phyloP scores from a whole-genome alignment of 2,113 vertebrate species.

The Tragelaphus buxtoni region DNA sequence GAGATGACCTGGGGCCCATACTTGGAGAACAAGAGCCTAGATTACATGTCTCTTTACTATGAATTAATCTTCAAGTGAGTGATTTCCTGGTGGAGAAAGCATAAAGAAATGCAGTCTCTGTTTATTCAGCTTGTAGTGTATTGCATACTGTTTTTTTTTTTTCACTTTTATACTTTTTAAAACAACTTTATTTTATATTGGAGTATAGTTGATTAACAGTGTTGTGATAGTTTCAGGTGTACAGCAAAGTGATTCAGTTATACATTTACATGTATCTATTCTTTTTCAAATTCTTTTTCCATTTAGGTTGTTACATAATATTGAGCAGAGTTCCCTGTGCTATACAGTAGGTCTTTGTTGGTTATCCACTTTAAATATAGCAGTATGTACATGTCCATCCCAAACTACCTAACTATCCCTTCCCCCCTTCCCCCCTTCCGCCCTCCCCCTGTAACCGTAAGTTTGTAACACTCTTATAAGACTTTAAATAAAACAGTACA shows the following conservation, averaged over 20 bases:
- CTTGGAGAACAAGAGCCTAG: neutral
- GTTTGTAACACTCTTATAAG: neutral
- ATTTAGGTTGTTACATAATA: too few relatives aligned
- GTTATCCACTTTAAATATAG: too few relatives aligned
- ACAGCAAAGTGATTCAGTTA: neutral
- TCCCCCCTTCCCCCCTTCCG: too few relatives aligned
- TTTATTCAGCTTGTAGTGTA: neutral
- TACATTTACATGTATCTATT: neutral
- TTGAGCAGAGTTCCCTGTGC: too few relatives aligned
- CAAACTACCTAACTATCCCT: too few relatives aligned
- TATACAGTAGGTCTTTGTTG: too few relatives aligned
- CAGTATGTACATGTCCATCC: too few relatives aligned
- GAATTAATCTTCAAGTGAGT: neutral
- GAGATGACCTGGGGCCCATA: neutral
- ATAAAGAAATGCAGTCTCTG: neutral
- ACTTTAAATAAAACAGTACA: constrained; percentile 30
- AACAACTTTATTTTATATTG: neutral
- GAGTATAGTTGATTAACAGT: neutral
- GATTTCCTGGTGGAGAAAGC: neutral
- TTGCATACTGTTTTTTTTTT: neutral
- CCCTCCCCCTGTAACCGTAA: neutral
- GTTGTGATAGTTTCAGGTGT: neutral
- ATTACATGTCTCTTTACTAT: neutral
- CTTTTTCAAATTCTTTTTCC: too few relatives aligned
- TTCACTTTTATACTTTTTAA: neutral